phyloP scores from a whole-genome alignment of 2,797 vertebrate species.

The Xenops minutus region DNA sequence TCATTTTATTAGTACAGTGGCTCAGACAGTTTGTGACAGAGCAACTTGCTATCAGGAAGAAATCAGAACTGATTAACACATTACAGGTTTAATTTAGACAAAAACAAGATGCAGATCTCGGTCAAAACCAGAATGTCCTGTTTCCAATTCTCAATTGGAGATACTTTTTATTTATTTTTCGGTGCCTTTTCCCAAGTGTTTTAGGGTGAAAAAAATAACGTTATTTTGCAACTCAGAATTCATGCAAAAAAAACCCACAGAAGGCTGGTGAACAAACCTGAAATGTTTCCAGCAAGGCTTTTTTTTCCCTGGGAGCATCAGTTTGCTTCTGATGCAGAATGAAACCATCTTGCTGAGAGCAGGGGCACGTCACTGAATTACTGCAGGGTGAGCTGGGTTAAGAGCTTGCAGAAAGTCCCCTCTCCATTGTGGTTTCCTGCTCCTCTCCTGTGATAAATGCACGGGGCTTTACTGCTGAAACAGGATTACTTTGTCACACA shows the following conservation, averaged over 20 bases:
- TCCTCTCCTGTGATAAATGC: not conserved
- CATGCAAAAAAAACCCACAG: not conserved
- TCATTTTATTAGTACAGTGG: not conserved
- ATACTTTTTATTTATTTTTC: not conserved
- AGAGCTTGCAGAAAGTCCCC: constrained; percentile 1
- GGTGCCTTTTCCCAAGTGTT: not conserved
- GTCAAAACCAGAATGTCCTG: not conserved
- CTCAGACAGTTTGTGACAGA: not conserved
- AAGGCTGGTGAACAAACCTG: not conserved
- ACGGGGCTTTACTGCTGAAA: not conserved
- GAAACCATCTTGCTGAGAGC: not conserved
- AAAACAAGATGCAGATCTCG: not conserved
- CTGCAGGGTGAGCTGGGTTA: not conserved
- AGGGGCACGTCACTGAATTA: not conserved
- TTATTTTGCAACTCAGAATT: not conserved
- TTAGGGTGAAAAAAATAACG: not conserved
- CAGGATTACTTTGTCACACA: not conserved
- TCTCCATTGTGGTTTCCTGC: not conserved
- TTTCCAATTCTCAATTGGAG: not conserved
- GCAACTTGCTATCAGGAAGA: not conserved
- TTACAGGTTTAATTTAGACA: constrained; percentile 15
- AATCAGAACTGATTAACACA: constrained; percentile 27
- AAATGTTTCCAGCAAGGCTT: not conserved
- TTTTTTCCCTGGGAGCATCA: not conserved
- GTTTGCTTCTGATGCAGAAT: not conserved